phyloP scores from a whole-genome alignment of 2,113 vertebrate species.

The Oenanthe oenanthe region DNA sequence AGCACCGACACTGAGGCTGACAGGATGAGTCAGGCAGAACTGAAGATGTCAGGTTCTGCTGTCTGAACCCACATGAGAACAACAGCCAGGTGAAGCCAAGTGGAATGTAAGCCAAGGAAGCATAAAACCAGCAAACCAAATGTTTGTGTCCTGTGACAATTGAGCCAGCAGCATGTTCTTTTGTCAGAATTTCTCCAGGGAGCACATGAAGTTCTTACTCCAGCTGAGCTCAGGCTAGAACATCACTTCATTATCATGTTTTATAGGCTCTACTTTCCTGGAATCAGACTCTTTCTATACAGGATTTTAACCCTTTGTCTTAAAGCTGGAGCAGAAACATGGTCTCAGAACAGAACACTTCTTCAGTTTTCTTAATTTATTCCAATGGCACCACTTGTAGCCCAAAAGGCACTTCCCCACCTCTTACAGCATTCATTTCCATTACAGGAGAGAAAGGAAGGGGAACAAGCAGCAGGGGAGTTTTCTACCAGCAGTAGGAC shows the following conservation, averaged over 20 bases:
- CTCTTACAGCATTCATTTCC: neutral
- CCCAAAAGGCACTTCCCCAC: neutral
- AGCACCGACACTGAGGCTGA: neutral
- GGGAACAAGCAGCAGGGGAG: neutral
- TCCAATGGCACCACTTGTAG: neutral
- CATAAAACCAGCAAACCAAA: neutral
- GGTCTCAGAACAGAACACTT: neutral
- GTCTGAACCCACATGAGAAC: neutral
- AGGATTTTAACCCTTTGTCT: neutral
- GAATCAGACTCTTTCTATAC: neutral
- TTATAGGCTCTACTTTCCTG: neutral
- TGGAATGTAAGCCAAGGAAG: neutral
- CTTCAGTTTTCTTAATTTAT: neutral
- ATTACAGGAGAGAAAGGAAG: neutral
- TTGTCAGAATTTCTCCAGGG: neutral
- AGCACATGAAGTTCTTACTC: neutral
- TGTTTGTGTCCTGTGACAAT: neutral
- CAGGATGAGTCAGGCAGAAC: neutral
- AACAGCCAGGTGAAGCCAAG: neutral
- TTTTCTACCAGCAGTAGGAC: neutral
- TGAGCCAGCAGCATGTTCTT: neutral
- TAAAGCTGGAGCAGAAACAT: neutral
- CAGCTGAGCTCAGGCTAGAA: neutral
- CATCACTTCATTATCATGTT: neutral
- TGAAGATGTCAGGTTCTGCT: neutral